Conservation (phyloP, 2,797 vertebrate genomes). For the Urosaurus nigricauda region DNA sequence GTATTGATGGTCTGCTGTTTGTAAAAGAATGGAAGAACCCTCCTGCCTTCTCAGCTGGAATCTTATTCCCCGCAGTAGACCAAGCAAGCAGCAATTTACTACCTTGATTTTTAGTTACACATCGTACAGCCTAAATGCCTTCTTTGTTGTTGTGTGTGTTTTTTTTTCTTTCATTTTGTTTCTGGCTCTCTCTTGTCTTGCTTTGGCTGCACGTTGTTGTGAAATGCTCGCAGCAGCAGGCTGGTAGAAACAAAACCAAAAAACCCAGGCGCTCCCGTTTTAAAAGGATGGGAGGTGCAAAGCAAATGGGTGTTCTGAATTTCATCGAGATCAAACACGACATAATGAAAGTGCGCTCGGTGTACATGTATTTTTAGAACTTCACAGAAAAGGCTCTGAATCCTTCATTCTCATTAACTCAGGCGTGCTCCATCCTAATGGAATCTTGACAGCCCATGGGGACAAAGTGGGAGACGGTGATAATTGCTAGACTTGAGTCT, state of each 20-base stretch:
- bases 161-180: not conserved
- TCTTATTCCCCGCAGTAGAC: not conserved
- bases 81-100: not conserved
- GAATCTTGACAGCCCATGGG: slow-evolving; percentile 62
- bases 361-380: slow-evolving; percentile 69
- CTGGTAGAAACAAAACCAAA: not conserved
- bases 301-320: slow-evolving; percentile 47
- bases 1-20: not conserved
- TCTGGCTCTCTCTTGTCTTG: not conserved
- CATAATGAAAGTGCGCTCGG: slow-evolving; percentile 54
- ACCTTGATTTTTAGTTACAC: not conserved
- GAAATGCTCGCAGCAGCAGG: slow-evolving; percentile 42
- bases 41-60: not conserved
- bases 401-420: slow-evolving; percentile 59
- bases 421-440: slow-evolving; percentile 59
- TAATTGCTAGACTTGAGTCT: slow-evolving; percentile 62
- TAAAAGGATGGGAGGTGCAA: slow-evolving; percentile 53
- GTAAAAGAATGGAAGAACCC: accelerated
- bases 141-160: accelerated
- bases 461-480: slow-evolving; percentile 60
- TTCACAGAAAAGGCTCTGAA: slow-evolving; percentile 52
- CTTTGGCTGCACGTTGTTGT: not conserved
- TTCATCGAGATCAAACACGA: slow-evolving; percentile 49
- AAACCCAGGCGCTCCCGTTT: slow-evolving; percentile 14
- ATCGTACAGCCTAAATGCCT: not conserved